Base-by-base conservation (phyloP, 2,888 invertebrate genomes). In the Apamea sordens region DNA sequence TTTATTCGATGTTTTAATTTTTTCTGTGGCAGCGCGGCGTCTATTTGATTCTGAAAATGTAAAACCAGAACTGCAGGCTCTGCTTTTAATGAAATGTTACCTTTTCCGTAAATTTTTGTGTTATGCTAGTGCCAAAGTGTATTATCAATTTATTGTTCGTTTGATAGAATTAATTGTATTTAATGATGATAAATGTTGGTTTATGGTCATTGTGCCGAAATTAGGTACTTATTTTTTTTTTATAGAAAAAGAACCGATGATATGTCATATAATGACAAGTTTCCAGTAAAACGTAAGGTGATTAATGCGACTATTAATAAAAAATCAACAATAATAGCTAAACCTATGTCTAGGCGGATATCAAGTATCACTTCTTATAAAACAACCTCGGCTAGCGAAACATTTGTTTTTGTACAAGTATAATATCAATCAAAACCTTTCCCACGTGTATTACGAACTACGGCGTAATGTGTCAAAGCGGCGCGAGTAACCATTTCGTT, bases 391-490 rank as follows among this genome's bases (percentile, higher is more conserved):
- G 59, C 67, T 47, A 24, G 64, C 67, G 63, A 59, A 82, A 69
- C 24, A 64, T 85, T 71, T 36, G 56, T 83, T 86, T 85, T 84
- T 78, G 73, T 78, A 76, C 72, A 68, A 73, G 41, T 82, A 50
- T 44, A 61, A 85, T 85, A 82, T 87, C 84, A 83, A 88, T 85
- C 79, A 86, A 86, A 85, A 82, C 70, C 77, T 73, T 80, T 72
- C 44, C 68, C 76, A 80, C 71, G 82, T 84, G 82, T 79, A 70
- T 73, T 44, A 76, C 79, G 84, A 77, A 61, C 53, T 53, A 77
- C 79, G 83, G 80, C 79, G 79, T 63, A n/a, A 68, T 61, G 32
- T 28, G 44, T 21, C 50, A 11, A 64, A 41, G 53, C 41, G 50
- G 24, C 59, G n/a, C 24, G n/a, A 41, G 24, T 13, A 71, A 71